These are phyloP conservation scores for Apteryx owenii DNA, from an alignment of 2,113 vertebrate species.

Conservation along the genomic window DNA sequence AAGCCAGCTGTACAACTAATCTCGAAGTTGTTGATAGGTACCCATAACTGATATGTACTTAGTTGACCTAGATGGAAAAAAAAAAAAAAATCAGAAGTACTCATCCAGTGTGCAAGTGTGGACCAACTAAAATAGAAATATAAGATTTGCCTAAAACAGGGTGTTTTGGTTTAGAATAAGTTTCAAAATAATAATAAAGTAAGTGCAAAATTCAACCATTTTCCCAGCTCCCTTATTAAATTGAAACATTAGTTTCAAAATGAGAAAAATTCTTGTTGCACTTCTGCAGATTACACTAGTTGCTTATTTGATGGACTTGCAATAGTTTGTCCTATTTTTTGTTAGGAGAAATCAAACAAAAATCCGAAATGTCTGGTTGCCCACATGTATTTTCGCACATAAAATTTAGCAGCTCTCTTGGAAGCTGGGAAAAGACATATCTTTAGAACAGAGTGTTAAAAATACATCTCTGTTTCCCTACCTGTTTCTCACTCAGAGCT, in stretches of 20 bases:
- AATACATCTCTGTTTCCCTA: conserved; percentile 75
- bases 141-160: not conserved
- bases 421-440: conserved; percentile 66
- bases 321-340: not conserved
- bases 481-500: conserved; percentile 98
- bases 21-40: not conserved
- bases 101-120: not conserved
- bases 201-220: not conserved
- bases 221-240: not conserved
- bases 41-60: not conserved
- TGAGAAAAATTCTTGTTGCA: not conserved
- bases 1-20: not conserved
- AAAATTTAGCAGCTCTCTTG: conserved; percentile 68
- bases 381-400: conserved; percentile 72
- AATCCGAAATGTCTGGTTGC: conserved; percentile 59
- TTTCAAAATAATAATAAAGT: not conserved
- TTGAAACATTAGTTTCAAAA: not conserved
- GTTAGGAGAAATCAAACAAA: conserved; percentile 59
- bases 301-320: conserved; percentile 57
- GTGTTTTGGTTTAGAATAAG: not conserved
- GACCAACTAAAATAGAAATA: not conserved
- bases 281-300: conserved; percentile 55
- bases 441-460: conserved; percentile 75
- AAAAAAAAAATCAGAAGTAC: not conserved
- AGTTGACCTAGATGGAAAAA: not conserved